A percentile compares a stretch with the other conserved stretches of the same genome.
Conservation (phyloP, 2,888 invertebrate genomes). For the Pachydiplax longipennis region DNA sequence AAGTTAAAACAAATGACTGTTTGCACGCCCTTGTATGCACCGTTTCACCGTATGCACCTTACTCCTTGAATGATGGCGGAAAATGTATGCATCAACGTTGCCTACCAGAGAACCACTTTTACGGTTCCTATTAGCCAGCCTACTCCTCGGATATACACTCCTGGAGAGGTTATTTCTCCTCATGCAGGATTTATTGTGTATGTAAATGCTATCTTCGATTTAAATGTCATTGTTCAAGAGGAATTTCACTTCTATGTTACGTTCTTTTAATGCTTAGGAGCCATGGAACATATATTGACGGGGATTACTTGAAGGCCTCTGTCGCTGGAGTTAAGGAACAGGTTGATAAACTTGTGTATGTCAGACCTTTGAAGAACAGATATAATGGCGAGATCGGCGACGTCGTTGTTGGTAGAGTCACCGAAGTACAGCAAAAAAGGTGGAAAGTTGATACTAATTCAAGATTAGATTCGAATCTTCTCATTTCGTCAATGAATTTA, state of each 20-base stretch:
- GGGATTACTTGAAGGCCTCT: slow-evolving; percentile 83
- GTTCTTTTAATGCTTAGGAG: slow-evolving; percentile 69
- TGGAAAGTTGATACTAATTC: slow-evolving; percentile 97
- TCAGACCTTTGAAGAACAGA: slow-evolving; percentile 88
- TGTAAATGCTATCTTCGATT: neutral
- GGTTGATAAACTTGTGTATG: slow-evolving; percentile 93
- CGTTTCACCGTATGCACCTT: too few species aligned
- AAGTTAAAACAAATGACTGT: too few species aligned
- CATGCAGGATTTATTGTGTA: slow-evolving; percentile 87
- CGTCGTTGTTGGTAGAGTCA: slow-evolving; percentile 92
- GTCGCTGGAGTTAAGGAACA: slow-evolving; percentile 94
- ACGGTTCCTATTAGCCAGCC: neutral
- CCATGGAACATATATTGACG: slow-evolving; percentile 91
- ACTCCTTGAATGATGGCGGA: slow-evolving; percentile 18
- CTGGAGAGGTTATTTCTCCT: slow-evolving; percentile 86
- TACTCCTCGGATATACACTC: slow-evolving; percentile 75
- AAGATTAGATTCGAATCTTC: slow-evolving; percentile 83
- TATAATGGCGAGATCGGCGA: slow-evolving; percentile 96
- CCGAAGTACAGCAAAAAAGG: slow-evolving; percentile 90
- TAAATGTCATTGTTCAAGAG: neutral
- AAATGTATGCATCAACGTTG: neutral
- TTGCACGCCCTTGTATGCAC: too few species aligned
- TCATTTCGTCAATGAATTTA: slow-evolving; percentile 92
- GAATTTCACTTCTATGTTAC: neutral
- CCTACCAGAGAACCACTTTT: neutral